Conservation (phyloP, 1,140 invertebrate genomes). For the Bombus waltoni region DNA sequence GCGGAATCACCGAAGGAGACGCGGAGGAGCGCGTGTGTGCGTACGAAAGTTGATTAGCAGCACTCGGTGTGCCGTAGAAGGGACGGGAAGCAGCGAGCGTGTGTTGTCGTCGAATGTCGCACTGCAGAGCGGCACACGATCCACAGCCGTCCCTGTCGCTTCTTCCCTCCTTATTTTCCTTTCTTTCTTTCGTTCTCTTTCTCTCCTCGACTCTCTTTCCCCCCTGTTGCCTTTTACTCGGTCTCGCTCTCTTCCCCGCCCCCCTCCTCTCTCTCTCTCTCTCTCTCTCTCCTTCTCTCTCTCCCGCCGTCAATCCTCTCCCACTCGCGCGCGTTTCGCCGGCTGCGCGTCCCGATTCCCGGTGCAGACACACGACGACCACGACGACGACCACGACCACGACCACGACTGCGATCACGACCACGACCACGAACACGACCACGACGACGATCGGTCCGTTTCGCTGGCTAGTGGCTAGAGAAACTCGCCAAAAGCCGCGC, state of each 20-base stretch:
- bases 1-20: not conserved
- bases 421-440: not conserved
- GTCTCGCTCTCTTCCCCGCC: not conserved
- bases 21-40: not conserved
- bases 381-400: not conserved
- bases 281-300: not conserved
- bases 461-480: not conserved
- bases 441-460: not conserved
- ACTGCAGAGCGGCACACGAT: constrained; percentile 45
- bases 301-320: constrained; percentile 13
- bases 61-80: not conserved
- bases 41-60: constrained; percentile 43
- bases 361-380: constrained; percentile 42
- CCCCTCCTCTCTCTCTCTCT: too few relatives aligned
- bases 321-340: constrained; percentile 43
- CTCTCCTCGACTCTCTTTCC: not conserved
- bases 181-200: not conserved
- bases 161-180: not conserved
- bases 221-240: not conserved
- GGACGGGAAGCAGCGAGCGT: constrained; percentile 2
- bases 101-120: constrained; percentile 55
- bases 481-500: not conserved
- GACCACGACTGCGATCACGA: not conserved
- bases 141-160: constrained; percentile 27
- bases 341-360: constrained; percentile 50